Conservation (phyloP, 1,140 invertebrate genomes). For the Amphibalanus amphitrite region DNA sequence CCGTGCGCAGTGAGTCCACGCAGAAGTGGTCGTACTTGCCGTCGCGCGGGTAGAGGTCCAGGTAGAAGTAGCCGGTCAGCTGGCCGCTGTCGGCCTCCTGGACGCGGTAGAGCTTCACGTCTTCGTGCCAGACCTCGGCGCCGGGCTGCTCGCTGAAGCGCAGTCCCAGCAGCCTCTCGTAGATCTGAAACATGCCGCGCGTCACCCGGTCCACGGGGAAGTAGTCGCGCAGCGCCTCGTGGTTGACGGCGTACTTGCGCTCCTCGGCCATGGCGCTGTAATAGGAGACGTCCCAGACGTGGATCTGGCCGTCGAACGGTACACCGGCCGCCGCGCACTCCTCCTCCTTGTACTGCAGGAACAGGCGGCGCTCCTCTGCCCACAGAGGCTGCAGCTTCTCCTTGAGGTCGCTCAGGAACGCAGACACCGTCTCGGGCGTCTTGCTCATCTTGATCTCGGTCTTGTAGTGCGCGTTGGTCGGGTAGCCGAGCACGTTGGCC, state of each 20-base stretch:
- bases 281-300: constrained; percentile 34
- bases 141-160: constrained; percentile 28
- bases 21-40: constrained; percentile 34
- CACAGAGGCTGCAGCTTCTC: constrained; percentile 30
- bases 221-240: constrained; percentile 30
- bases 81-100: constrained; percentile 24
- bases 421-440: constrained; percentile 28
- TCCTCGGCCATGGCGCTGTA: constrained; percentile 33
- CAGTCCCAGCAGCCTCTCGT: constrained; percentile 33
- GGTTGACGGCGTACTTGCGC: constrained; percentile 33
- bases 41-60: constrained; percentile 35
- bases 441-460: constrained; percentile 37
- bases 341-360: constrained; percentile 32
- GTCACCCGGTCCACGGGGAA: constrained; percentile 35
- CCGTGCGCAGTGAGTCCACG: not conserved
- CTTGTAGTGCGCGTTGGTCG: constrained; percentile 32
- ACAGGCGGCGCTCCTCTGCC: constrained; percentile 27
- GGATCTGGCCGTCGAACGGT: constrained; percentile 29
- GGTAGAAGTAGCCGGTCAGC: constrained; percentile 35
- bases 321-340: constrained; percentile 32
- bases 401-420: constrained; percentile 31
- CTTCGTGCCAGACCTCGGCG: constrained; percentile 33
- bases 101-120: constrained; percentile 34
- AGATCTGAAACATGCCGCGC: constrained; percentile 33
- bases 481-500: constrained; percentile 31